These are phyloP conservation scores for Megalops cyprinoides DNA, from an alignment of 2,797 vertebrate species.

Conservation along the genomic window DNA sequence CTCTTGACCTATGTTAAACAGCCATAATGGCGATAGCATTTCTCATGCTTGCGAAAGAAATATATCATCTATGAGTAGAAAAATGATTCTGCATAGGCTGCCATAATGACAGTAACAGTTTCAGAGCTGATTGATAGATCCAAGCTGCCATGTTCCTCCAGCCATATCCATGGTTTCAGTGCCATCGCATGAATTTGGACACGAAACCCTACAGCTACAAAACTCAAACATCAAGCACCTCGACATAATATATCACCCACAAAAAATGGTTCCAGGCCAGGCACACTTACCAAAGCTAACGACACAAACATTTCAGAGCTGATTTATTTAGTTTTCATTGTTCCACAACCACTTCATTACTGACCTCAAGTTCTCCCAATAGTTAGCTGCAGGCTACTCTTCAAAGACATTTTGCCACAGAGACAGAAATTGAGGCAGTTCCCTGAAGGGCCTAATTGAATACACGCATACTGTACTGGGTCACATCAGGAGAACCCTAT, in stretches of 20 bases:
- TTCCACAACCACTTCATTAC: conserved; percentile 18
- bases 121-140: not conserved
- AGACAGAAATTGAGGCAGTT: not conserved
- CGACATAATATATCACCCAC: not conserved
- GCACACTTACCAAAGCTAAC: conserved; percentile 7
- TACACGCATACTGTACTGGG: not conserved
- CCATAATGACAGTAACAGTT: not conserved
- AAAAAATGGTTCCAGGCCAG: not conserved
- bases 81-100: no score
- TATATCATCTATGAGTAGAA: no score
- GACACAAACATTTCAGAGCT: conserved; percentile 8
- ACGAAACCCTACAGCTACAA: not conserved
- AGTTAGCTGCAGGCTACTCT: not conserved
- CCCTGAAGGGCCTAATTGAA: not conserved
- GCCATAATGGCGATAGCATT: no score
- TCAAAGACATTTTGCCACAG: not conserved
- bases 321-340: conserved; percentile 14
- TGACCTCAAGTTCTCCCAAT: not conserved
- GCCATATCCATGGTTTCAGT: not conserved
- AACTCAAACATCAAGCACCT: not conserved
- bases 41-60: no score
- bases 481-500: not conserved
- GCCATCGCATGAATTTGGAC: not conserved
- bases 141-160: not conserved
- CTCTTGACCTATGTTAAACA: no score